Percentiles rank a stretch among this genome's conserved stretches.
phyloP scores from a whole-genome alignment of 1,140 invertebrate species.

The Lucilia sericata region DNA sequence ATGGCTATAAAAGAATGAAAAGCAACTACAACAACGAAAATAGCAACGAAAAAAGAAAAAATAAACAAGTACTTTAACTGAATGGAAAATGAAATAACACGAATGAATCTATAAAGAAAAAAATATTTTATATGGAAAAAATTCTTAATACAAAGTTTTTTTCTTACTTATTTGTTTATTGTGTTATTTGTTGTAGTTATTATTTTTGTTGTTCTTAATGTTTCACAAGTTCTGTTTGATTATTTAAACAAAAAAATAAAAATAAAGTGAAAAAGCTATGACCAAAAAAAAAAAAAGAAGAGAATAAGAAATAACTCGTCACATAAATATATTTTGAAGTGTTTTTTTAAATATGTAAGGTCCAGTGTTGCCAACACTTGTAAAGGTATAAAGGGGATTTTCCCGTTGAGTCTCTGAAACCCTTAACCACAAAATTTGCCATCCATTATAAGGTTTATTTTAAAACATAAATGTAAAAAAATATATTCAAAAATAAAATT shows the following conservation, averaged over 20 bases:
- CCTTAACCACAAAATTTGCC: no score
- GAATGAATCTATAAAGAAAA: no score
- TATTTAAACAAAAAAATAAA: neutral
- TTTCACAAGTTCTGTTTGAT: constrained; percentile 24
- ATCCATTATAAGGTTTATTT: no score
- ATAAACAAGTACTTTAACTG: neutral
- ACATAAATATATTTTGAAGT: neutral
- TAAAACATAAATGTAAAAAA: no score
- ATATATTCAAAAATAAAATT: no score
- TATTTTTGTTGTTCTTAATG: neutral
- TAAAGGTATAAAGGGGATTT: no score
- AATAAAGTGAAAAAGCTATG: neutral
- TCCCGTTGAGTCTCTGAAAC: no score
- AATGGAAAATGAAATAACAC: neutral
- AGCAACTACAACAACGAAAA: neutral
- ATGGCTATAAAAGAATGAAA: neutral
- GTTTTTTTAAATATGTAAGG: neutral
- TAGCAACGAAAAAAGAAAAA: neutral
- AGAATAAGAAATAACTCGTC: neutral
- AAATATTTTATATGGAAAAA: neutral
- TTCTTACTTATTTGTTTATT: neutral
- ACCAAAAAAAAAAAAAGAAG: neutral
- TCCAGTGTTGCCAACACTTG: no score
- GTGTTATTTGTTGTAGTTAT: constrained; percentile 3
- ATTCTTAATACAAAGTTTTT: neutral